These are phyloP conservation scores for Antechinus stuartii DNA, from an alignment of 2,113 vertebrate species.

Conservation along the genomic window DNA sequence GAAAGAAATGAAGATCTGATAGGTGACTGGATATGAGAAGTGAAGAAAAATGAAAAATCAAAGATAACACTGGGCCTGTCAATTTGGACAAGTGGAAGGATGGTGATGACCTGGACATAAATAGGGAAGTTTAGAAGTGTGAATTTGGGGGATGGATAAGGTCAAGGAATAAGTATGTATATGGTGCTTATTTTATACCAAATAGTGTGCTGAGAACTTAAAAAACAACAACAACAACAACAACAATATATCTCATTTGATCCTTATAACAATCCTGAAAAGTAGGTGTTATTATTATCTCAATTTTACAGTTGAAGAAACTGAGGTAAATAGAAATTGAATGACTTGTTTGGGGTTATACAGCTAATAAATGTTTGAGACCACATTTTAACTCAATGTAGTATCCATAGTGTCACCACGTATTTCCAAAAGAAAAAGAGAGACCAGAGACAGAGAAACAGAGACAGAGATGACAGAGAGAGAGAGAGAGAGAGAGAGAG, in stretches of 20 bases:
- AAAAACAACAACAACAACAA: too few species aligned
- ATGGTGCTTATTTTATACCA: not conserved
- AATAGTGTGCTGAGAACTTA: not conserved
- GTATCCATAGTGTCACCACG: not conserved
- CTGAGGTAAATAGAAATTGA: not conserved
- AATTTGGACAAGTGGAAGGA: not conserved
- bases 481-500: not conserved
- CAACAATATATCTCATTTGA: not conserved
- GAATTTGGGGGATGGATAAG: not conserved
- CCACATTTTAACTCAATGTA: not conserved
- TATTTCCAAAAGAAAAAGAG: not conserved
- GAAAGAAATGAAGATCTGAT: not conserved
- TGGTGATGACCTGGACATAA: not conserved
- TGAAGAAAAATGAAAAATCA: not conserved
- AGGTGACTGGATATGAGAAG: not conserved
- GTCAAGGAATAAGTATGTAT: not conserved
- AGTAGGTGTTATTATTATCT: not conserved
- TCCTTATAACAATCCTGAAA: not conserved
- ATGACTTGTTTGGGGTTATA: not conserved
- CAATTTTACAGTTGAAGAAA: not conserved
- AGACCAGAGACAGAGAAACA: too few species aligned
- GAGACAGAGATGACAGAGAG: too few species aligned
- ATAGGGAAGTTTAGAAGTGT: not conserved
- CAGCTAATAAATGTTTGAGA: too few species aligned
- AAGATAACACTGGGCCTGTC: not conserved